A percentile compares a stretch with the other conserved stretches of the same genome.
Conservation (phyloP, 2,797 vertebrate species). For the Echiichthys vipera region DNA sequence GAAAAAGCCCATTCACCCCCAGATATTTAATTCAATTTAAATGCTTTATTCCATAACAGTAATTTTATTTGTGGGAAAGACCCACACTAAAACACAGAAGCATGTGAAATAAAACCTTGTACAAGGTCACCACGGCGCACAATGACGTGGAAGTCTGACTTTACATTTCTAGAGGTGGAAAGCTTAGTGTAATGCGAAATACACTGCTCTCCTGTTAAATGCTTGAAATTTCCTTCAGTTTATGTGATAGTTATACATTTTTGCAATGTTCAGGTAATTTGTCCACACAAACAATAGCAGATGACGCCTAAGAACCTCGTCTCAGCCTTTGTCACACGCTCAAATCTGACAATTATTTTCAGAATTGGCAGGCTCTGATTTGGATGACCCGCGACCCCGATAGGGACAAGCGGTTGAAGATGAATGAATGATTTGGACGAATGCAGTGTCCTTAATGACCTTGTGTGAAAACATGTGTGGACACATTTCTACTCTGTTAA, state of each 20-base stretch:
- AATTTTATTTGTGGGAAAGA: slow-evolving; percentile 8
- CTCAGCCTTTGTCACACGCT: slow-evolving; percentile 6
- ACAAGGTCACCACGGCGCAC: not conserved
- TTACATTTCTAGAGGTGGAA: slow-evolving; percentile 12
- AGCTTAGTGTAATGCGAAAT: not conserved
- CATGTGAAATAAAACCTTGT: slow-evolving; percentile 6
- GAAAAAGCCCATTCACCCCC: slow-evolving; percentile 53
- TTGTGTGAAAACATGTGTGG: slow-evolving; percentile 8
- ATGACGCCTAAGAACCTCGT: slow-evolving; percentile 31
- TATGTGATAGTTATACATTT: not conserved
- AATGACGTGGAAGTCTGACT: not conserved
- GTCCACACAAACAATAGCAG: slow-evolving; percentile 17
- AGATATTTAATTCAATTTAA: slow-evolving; percentile 47
- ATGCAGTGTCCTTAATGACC: slow-evolving; percentile 52
- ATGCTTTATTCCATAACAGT: slow-evolving; percentile 13
- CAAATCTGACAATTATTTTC: not conserved
- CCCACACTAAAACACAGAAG: slow-evolving; percentile 22
- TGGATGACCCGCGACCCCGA: too few species aligned
- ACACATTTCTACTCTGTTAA: not conserved
- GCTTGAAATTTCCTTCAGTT: not conserved
- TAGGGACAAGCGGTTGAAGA: too few species aligned
- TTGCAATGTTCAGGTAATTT: not conserved
- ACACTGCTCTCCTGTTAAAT: not conserved
- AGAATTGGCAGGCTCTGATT: slow-evolving; percentile 41
- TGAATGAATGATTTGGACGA: slow-evolving; percentile 44